Evolutionary conservation across 2,113 vertebrate species (phyloP), one percentile per base, ranked within the genome.

Genomic region (Mixornis gularis): DNA sequence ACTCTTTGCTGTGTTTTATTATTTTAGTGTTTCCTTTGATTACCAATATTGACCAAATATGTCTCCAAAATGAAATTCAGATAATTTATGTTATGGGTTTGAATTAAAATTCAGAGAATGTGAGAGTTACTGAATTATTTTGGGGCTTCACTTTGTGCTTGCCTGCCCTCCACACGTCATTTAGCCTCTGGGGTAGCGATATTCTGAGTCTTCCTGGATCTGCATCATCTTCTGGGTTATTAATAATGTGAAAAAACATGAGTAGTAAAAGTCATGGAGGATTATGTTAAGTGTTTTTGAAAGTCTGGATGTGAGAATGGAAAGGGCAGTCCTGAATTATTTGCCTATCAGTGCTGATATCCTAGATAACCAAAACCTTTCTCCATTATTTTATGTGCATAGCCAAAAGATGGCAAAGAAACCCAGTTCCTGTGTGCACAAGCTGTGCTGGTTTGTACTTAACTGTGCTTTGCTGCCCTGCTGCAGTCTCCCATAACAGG

Each of bases 401-500:
- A 11, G 34, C 13, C 30, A 38, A 27, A 65, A 80, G 43, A 10
- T 53, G 38, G 19, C 69, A 29, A 27, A 79, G 73, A 65, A 53
- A 6, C 29, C 7, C 30, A 6, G 18, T 68, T 88, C 32, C 24
- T 2, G 0, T 22, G 41, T 79, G 65, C 53, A 12, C 1, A 0
- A 32, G 41, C 36, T 52, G 24, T 40, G 68, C 69, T 53, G 69
- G 3, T 89, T 73, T 7, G 1, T 72, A 6, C 29, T 40, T 55
- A 7, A 6, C 34, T 66, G 40, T 66, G 48, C 40, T 87, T 64
- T 72, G 69, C 80, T 85, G 26, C 62, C 5, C 1, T 81, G 8
- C 1, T 79, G 40, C 34, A 30, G 36, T 78, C 8, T 83, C 41
- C 85, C 36, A 2, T 52, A 48, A 34, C 13, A 91, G 24, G 52